Evolutionary conservation across 2,888 invertebrate species (phyloP).

Genomic region (Monopis laevigella): DNA sequence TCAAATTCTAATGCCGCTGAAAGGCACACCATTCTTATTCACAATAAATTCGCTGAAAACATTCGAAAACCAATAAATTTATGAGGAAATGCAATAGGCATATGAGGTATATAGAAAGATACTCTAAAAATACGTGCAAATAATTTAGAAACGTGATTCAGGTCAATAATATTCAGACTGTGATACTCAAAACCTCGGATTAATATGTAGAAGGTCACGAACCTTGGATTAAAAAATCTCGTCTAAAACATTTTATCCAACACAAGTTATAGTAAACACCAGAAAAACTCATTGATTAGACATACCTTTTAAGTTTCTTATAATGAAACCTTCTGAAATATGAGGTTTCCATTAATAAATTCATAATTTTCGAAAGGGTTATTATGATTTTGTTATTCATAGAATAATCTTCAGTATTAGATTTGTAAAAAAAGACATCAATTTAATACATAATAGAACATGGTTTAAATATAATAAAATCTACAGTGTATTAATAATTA

Average conservation of each 20-base stretch:
- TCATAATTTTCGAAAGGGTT: conserved; percentile 54
- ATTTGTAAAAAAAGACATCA: no score
- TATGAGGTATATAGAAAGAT: no score
- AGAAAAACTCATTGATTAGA: no score
- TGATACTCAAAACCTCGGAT: neutral
- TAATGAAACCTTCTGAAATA: conserved; percentile 7
- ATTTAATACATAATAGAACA: no score
- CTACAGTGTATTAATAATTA: conserved; percentile 3
- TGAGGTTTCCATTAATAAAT: conserved; percentile 46
- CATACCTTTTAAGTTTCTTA: conserved; percentile 8
- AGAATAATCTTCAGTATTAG: no score
- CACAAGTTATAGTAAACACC: no score
- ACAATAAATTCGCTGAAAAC: conserved; percentile 19
- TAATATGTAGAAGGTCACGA: neutral
- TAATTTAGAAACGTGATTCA: no score
- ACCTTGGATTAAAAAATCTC: neutral
- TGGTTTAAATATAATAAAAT: conserved; percentile 1
- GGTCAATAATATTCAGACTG: neutral
- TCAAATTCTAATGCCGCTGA: conserved; percentile 41
- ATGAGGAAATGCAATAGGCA: no score
- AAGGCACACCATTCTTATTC: conserved; percentile 52
- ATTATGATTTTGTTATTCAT: no score
- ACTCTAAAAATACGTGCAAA: no score
- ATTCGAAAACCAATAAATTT: no score
- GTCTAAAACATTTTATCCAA: no score